A percentile compares a stretch with the other conserved stretches of the same genome.
Evolutionary conservation across 2,797 vertebrate genomes (phyloP).

Genomic region (Synanceia verrucosa): DNA sequence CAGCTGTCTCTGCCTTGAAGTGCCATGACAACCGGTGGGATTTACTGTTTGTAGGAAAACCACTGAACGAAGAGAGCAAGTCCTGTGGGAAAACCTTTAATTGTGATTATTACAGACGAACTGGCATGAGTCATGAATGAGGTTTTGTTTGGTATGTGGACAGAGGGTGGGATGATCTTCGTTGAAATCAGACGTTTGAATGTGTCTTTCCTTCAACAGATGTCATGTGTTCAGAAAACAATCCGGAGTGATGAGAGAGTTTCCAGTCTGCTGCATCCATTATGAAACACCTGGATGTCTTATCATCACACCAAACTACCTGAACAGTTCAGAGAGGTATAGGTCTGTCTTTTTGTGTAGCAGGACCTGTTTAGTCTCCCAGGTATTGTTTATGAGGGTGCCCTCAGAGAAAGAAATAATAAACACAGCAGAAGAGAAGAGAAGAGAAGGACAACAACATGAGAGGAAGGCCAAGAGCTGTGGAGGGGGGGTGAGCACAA

Average conservation of each 20-base stretch:
- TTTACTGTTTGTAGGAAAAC: conserved; percentile 4
- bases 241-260: conserved; percentile 5
- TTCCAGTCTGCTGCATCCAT: conserved; percentile 18
- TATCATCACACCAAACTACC: background rate
- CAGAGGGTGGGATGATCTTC: background rate
- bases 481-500: conserved; percentile 12
- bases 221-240: conserved; percentile 8
- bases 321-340: background rate
- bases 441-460: conserved; percentile 26
- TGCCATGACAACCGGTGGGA: background rate
- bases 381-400: background rate
- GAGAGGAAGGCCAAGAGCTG: background rate
- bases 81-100: conserved; percentile 19
- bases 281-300: conserved; percentile 21
- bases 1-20: background rate
- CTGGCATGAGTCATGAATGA: conserved; percentile 37
- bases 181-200: conserved; percentile 12
- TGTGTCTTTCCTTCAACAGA: conserved; percentile 1
- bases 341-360: conserved; percentile 1
- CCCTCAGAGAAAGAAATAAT: conserved; percentile 1
- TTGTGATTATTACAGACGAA: conserved; percentile 35
- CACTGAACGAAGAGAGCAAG: background rate
- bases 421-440: conserved; percentile 20
- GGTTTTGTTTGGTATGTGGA: conserved; percentile 22
- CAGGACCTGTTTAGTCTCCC: background rate